phyloP scores from a whole-genome alignment of 2,888 invertebrate species.

The Epirrhoe tristata region DNA sequence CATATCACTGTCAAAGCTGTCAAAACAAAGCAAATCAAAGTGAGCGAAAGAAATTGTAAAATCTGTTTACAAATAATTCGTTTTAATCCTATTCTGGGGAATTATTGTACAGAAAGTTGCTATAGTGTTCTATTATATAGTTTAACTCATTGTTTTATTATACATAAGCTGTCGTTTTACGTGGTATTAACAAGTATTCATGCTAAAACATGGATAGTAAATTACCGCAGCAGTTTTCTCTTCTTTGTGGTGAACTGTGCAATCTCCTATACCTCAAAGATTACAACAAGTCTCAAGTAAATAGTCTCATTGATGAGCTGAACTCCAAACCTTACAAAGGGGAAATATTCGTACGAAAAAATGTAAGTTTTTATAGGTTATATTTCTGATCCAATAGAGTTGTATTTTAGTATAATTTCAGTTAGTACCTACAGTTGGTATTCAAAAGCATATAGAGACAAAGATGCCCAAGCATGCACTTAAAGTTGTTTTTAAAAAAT shows the following conservation, averaged over 20 bases:
- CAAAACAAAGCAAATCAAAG: background rate
- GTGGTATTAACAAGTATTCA: background rate
- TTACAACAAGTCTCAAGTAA: slow-evolving; percentile 79
- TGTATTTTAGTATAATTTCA: too few species aligned
- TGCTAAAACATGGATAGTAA: slow-evolving; percentile 53
- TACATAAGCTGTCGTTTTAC: background rate
- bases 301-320: slow-evolving; percentile 85
- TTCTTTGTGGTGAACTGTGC: slow-evolving; percentile 68
- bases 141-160: background rate
- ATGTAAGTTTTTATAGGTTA: slow-evolving; percentile 65
- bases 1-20: background rate
- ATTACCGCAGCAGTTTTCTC: slow-evolving; percentile 62
- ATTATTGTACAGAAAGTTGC: background rate
- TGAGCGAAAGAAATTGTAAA: background rate
- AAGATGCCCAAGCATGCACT: too few species aligned
- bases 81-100: background rate
- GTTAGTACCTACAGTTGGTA: too few species aligned
- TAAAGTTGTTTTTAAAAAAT: too few species aligned
- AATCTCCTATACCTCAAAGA: slow-evolving; percentile 68
- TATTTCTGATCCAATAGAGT: slow-evolving; percentile 22
- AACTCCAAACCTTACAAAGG: slow-evolving; percentile 86
- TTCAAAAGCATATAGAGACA: too few species aligned
- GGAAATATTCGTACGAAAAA: slow-evolving; percentile 72
- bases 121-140: background rate
- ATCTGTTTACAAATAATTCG: slow-evolving; percentile 16